Evolutionary conservation across 2,113 vertebrate genomes (phyloP).

Genomic region (Protobothrops flavoviridis): DNA sequence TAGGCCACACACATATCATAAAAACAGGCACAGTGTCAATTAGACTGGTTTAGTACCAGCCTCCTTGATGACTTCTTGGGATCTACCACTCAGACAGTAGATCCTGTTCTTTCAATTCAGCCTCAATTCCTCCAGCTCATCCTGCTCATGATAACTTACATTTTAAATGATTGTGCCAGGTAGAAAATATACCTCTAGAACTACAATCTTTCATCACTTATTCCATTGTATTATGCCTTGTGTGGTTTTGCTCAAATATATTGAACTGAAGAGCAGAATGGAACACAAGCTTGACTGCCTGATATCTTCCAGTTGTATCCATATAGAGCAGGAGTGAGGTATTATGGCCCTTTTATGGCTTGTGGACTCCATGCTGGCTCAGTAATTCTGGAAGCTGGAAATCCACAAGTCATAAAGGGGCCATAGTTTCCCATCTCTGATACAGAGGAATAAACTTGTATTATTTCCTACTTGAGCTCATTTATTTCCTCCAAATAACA

Average conservation of each 20-base stretch:
- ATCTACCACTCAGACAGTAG: background rate
- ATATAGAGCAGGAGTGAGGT: background rate
- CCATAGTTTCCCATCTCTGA: background rate
- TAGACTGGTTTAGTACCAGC: background rate
- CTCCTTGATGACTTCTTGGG: background rate
- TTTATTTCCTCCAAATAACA: background rate
- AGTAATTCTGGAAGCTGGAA: background rate
- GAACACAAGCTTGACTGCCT: background rate
- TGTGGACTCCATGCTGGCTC: background rate
- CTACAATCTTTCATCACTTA: background rate
- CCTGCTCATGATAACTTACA: background rate
- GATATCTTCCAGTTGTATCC: background rate
- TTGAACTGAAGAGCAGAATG: background rate
- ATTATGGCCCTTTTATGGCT: background rate
- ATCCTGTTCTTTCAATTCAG: background rate
- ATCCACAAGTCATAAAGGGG: background rate
- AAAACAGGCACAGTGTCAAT: background rate
- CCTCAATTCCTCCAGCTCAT: background rate
- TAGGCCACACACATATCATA: slow-evolving; percentile 24
- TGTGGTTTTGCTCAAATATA: background rate
- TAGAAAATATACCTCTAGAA: background rate
- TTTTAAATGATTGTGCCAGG: background rate
- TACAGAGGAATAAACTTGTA: background rate
- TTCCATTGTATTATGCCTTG: background rate
- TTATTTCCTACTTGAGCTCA: background rate